Percentiles rank a stretch among this genome's conserved stretches.
Conservation (phyloP, 2,888 invertebrate species). For the Morinoia aosen region DNA sequence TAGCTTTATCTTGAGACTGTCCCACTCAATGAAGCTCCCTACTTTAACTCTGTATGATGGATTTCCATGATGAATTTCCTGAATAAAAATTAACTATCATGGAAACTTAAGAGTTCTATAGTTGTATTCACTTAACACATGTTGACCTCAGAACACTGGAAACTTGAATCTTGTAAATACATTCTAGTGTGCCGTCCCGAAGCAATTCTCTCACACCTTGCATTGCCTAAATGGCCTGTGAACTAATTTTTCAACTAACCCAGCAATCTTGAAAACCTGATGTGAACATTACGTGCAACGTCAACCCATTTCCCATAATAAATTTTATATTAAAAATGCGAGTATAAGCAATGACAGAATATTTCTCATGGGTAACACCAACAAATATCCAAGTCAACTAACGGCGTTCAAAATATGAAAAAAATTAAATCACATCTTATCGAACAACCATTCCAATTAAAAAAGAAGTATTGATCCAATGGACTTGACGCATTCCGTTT, state of each 20-base stretch:
- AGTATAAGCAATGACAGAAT: neutral
- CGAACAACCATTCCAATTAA: too few relatives aligned
- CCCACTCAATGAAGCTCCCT: neutral
- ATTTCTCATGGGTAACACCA: too few relatives aligned
- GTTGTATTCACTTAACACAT: neutral
- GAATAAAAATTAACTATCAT: neutral
- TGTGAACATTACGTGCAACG: neutral
- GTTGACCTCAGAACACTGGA: neutral
- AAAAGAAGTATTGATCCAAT: too few relatives aligned
- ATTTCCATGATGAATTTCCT: neutral
- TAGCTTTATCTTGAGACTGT: neutral
- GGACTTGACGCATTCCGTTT: too few relatives aligned
- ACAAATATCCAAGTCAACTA: neutral
- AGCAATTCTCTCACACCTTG: neutral
- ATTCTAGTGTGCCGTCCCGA: neutral
- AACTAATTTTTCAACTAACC: neutral
- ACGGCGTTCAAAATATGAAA: neutral
- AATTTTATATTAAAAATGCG: neutral
- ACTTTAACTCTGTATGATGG: neutral
- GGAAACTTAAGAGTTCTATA: neutral
- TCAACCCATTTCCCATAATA: neutral
- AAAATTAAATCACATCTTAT: too few relatives aligned
- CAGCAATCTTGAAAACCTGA: neutral
- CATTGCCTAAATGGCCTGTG: neutral
- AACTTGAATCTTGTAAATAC: neutral